Base-by-base conservation (phyloP, 2,113 vertebrate species). In the Epinephelus fuscoguttatus region DNA sequence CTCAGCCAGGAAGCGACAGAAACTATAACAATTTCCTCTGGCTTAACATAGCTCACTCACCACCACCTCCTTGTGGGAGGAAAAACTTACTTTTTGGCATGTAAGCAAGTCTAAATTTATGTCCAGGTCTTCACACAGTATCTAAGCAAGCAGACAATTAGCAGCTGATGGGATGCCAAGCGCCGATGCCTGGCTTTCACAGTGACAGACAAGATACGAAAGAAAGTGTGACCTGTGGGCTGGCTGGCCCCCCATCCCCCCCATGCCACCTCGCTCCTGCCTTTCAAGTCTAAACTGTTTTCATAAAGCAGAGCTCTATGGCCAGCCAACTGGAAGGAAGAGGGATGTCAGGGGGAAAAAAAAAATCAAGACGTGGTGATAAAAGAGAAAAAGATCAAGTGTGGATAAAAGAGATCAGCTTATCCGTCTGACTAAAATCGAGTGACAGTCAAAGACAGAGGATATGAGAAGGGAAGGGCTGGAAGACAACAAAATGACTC, bases 301-400 rank as follows among this genome's bases (percentile, higher is more conserved):
- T 92, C 79, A 88, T 89, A 84, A 85, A 88, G 81, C 80, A 33
- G 45, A 84, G 75, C 78, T 83, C 76, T 49, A 78, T 45, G 75
- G 78, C 78, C 78, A 81, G 88, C 88, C 53, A 70, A 80, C 77
- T 90, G 88, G 82, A 89, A 92, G 91, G 84, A 77, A 86, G 67
- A 70, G 14, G 67, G 84, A 81, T 84, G 89, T 86, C 71, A 40
- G 78, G 61, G 61, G 33, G 0, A 27, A 27, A 27, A 78, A 78
- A 61, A 78, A 70, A 73, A 86, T 88, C 71, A 90, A 91, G 88
- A 86, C 60, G 55, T 56, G 53, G 85, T 75, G 90, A 94, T 93
- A 86, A 92, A 93, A 90, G 92, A 85, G 82, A 87, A 88, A 89
- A 91, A 91, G 90, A 92, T 94, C 93, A 94, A 94, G 93, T 93